Evolutionary conservation across 2,888 invertebrate species (phyloP), one percentile per base, ranked within the genome.

Genomic region (Hemistola chrysoprasaria): DNA sequence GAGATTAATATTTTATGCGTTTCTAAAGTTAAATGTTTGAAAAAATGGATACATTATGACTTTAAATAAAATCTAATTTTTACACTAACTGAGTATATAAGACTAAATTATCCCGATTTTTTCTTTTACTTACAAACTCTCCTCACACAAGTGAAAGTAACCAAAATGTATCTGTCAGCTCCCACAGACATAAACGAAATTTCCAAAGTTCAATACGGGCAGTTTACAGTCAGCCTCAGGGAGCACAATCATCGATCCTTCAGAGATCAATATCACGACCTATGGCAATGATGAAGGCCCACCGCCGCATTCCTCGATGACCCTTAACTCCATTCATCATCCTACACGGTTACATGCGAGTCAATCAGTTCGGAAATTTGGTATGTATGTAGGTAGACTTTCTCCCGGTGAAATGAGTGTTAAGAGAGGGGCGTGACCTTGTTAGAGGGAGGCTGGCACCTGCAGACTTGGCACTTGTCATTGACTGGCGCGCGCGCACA

Each of bases 361-460:
- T 81, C 82, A 79, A 85, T 85, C 83, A 78, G 78, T 78, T 83
- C 78, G 80, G 72, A 85, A 78, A 86, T 86, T 87, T 84, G 83
- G 86, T 87, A 87, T 86, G 87, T 85, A 87, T 86, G 86, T 86
- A 87, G 87, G 87, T 75, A 83, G 82, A 86, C 87, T 87, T 87
- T 86, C 87, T 82, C 87, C 70, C 75, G 81, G 84, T 79, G 85
- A 85, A 85, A 85, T 75, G 79, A 66, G 66, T 65, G 65, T 65
- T 68, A 69, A 71, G 76, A 71, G 78, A 71, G 78, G 76, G 75
- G 65, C 78, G 73, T 83, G 87, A 84, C 87, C 87, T 85, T 87
- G 85, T 86, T 87, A 81, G 86, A 83, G 86, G 84, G 87, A 86
- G 80, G 78, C 74, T 77, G 81, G 67, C 87, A 86, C 87, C 87